Conservation (phyloP, 1,140 invertebrate genomes). For the Drosophila parvula region DNA sequence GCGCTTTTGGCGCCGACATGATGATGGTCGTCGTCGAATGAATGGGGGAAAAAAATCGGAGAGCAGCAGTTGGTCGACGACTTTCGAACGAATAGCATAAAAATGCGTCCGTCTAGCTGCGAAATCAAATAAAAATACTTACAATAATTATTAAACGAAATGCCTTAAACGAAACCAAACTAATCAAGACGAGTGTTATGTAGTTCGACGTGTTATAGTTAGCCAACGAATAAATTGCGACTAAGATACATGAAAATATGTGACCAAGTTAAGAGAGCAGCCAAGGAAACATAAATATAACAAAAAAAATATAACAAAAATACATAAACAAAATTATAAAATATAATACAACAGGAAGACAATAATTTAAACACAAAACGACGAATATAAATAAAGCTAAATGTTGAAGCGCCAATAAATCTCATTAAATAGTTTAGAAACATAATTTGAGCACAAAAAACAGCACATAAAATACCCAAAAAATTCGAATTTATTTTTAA, state of each 20-base stretch:
- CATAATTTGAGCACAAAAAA: neutral
- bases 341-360: no score
- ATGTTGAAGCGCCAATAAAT: slow-evolving; percentile 2
- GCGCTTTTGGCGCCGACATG: slow-evolving; percentile 44
- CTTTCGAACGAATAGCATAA: slow-evolving; percentile 81
- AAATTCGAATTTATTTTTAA: slow-evolving; percentile 18
- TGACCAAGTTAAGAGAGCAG: slow-evolving; percentile 11
- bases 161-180: slow-evolving; percentile 47
- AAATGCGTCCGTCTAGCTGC: slow-evolving; percentile 56
- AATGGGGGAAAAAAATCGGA: slow-evolving; percentile 59
- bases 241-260: slow-evolving; percentile 25
- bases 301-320: slow-evolving; percentile 12
- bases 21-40: slow-evolving; percentile 31
- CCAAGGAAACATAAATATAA: slow-evolving; percentile 19
- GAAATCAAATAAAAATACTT: slow-evolving; percentile 34
- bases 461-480: neutral
- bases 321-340: slow-evolving; percentile 5
- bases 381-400: neutral
- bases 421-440: neutral
- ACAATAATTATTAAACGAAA: slow-evolving; percentile 48
- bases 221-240: slow-evolving; percentile 22
- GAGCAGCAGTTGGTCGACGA: slow-evolving; percentile 78
- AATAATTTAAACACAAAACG: neutral
- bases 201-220: slow-evolving; percentile 14
- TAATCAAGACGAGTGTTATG: slow-evolving; percentile 36